Evolutionary conservation across 2,113 vertebrate species (phyloP), one percentile per base, ranked within the genome.

Genomic region (Dendropsophus ebraccatus): DNA sequence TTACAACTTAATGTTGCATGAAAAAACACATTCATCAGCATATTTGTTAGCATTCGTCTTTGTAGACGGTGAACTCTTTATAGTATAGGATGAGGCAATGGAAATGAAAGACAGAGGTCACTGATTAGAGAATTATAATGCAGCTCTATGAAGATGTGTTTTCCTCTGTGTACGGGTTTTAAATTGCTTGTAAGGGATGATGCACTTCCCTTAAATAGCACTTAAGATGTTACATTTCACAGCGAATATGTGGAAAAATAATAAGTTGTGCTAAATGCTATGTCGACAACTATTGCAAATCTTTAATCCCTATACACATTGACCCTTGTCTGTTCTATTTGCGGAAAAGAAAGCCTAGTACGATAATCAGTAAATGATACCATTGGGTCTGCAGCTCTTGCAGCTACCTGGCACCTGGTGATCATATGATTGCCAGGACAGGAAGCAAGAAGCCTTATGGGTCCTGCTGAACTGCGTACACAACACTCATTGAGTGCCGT

Each of bases 1-100:
- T 86, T 86, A 86, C 52, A 70, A 70, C 76, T 74, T 86, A 86
- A 86, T 86, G 84, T 73, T 72, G 77, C 77, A 81, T 86, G 84
- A 79, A 73, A 86, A 86, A 86, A 72, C 47, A 80, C 84, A 86
- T 86, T 81, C 60, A 81, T 86, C 84, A 81, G 77, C 84, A 80
- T 81, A 86, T 86, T 86, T 86, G 84, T 73, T 81, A 73, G 84
- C 45, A 32, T 58, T 80, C 80, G 65, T 56, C 77, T 73, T 86
- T 58, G 77, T 73, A 49, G 84, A 80, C 35, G 47, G 23, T 21
- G 35, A 81, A 56, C 79, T 81, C 77, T 73, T 81, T 81, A 86
- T 60, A 30, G 67, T 81, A 41, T 60, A 56, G 84, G 77, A 80
- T 67, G 35, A 28, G 30, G 50, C 54, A 32, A 62, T 49, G 35